These are phyloP conservation scores for Steromphala cineraria DNA, from an alignment of 2,888 invertebrate genomes.

Conservation along the genomic window DNA sequence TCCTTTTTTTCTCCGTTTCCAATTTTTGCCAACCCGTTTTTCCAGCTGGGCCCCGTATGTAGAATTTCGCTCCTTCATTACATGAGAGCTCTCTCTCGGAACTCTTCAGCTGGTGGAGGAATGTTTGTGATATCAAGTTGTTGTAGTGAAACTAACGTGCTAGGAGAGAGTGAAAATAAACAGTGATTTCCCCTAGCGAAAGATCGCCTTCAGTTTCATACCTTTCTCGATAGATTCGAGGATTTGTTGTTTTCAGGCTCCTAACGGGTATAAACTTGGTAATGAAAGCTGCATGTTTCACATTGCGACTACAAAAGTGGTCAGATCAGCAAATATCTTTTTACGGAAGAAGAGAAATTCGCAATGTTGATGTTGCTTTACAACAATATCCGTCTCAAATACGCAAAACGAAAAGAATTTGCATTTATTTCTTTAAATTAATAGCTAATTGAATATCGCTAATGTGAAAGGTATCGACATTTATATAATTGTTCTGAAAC, in stretches of 20 bases:
- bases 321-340: not conserved
- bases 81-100: conserved; percentile 14
- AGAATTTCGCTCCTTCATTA: conserved; percentile 16
- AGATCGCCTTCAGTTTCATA: not conserved
- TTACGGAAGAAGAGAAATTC: not conserved
- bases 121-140: conserved; percentile 23
- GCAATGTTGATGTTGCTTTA: not conserved
- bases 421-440: too few species aligned
- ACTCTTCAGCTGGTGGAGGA: conserved; percentile 12
- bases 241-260: not conserved
- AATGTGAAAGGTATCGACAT: too few species aligned
- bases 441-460: too few species aligned
- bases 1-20: not conserved
- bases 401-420: too few species aligned
- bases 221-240: not conserved
- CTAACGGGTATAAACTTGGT: not conserved
- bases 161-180: conserved; percentile 15
- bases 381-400: not conserved
- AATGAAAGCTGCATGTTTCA: not conserved
- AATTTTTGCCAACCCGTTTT: conserved; percentile 25
- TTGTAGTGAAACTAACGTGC: conserved; percentile 6
- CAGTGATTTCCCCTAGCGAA: conserved; percentile 19
- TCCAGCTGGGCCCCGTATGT: conserved; percentile 27
- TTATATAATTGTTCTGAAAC: too few species aligned
- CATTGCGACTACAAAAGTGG: not conserved